phyloP scores from a whole-genome alignment of 2,797 vertebrate species.

The Eremophila alpestris region DNA sequence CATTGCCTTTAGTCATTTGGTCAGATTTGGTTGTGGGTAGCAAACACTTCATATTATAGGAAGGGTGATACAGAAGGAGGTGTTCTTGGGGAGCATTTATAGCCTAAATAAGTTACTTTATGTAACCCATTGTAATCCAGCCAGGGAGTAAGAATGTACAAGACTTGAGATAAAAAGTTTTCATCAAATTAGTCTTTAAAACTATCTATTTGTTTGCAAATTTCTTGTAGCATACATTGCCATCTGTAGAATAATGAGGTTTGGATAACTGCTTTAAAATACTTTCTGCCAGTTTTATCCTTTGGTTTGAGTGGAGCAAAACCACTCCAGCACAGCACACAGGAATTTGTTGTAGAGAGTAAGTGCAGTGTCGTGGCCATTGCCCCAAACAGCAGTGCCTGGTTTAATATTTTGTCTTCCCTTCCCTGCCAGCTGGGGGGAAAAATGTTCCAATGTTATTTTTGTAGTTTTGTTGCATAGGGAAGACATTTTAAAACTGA shows the following conservation, averaged over 20 bases:
- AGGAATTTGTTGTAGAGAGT: not conserved
- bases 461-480: not conserved
- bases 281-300: not conserved
- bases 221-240: not conserved
- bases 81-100: not conserved
- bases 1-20: not conserved
- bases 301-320: not conserved
- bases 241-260: not conserved
- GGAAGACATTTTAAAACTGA: not conserved
- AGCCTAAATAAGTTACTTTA: not conserved
- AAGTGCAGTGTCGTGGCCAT: not conserved
- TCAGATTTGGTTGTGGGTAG: not conserved
- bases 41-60: not conserved
- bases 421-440: rapidly evolving
- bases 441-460: not conserved
- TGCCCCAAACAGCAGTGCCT: not conserved
- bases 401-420: not conserved
- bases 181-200: not conserved
- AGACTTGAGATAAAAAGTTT: not conserved
- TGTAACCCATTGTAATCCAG: not conserved
- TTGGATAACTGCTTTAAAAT: not conserved
- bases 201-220: not conserved
- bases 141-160: not conserved
- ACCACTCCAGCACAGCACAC: not conserved
- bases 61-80: not conserved